Evolutionary conservation across 2,888 invertebrate genomes (phyloP).

Genomic region (Blera fallax): DNA sequence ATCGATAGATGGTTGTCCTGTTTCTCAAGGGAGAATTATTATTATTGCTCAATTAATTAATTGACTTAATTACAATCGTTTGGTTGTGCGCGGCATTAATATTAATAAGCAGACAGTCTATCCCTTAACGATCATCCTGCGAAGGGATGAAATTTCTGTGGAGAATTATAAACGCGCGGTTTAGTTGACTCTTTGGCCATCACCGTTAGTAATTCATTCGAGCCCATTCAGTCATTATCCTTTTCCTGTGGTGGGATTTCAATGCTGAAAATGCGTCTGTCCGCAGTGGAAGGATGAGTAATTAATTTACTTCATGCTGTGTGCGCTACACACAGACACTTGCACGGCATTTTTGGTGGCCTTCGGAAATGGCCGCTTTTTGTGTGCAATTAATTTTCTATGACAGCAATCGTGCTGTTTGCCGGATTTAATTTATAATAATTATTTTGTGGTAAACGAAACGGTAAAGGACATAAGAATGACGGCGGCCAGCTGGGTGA

Average conservation of each 20-base stretch:
- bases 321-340: not conserved
- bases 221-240: constrained; percentile 31
- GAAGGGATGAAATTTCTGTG: not conserved
- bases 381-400: constrained; percentile 49
- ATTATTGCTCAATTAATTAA: not conserved
- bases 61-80: not conserved
- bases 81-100: not conserved
- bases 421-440: constrained; percentile 53
- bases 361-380: constrained; percentile 19
- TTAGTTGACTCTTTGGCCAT: not conserved
- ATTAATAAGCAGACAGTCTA: not conserved
- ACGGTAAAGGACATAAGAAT: constrained; percentile 7
- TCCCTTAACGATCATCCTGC: not conserved
- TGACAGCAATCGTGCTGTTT: constrained; percentile 51
- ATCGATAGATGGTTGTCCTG: not conserved
- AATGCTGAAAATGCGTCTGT: not conserved
- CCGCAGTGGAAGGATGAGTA: constrained; percentile 16
- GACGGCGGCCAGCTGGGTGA: constrained; percentile 7
- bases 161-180: not conserved
- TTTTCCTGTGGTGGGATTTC: constrained; percentile 10
- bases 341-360: not conserved
- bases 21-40: not conserved
- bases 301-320: constrained; percentile 35
- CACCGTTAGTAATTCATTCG: constrained; percentile 16
- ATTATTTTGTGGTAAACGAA: constrained; percentile 29